Evolutionary conservation across 2,797 vertebrate genomes (phyloP).

Genomic region (Lerista edwardsae): DNA sequence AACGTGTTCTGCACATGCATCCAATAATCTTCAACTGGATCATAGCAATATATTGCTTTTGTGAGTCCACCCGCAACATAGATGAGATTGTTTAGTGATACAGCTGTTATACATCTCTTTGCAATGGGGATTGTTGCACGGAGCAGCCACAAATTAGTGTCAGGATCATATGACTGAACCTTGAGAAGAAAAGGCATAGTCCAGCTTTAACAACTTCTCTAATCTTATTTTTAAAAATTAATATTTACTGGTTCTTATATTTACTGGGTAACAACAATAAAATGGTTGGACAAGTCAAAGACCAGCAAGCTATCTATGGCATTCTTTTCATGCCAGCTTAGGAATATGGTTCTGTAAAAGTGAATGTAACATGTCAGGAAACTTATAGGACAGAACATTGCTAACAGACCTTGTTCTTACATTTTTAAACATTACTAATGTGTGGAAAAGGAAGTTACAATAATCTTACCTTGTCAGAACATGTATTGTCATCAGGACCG

Average conservation of each 20-base stretch:
- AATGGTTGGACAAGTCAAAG: neutral
- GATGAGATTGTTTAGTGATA: constrained; percentile 93
- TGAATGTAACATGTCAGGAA: neutral
- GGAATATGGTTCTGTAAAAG: neutral
- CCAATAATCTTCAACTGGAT: constrained; percentile 95
- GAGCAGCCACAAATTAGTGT: constrained; percentile 89
- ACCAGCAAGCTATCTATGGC: too few species aligned
- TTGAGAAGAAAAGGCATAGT: constrained; percentile 66
- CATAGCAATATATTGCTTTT: constrained; percentile 95
- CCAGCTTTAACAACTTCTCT: constrained; percentile 33
- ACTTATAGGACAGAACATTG: neutral
- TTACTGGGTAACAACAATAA: neutral
- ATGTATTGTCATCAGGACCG: constrained; percentile 94
- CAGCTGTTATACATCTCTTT: constrained; percentile 95
- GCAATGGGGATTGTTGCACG: constrained; percentile 93
- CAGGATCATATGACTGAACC: constrained; percentile 97
- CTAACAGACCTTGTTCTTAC: neutral
- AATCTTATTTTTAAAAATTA: too few species aligned
- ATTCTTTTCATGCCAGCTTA: neutral
- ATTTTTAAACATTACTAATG: neutral
- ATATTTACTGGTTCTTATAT: neutral
- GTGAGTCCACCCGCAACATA: constrained; percentile 96
- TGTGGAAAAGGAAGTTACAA: accelerated
- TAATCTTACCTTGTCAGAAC: constrained; percentile 92
- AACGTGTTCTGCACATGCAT: constrained; percentile 95